Base-by-base conservation (phyloP, 2,797 vertebrate species). In the Sebastiscus albofasciatus region DNA sequence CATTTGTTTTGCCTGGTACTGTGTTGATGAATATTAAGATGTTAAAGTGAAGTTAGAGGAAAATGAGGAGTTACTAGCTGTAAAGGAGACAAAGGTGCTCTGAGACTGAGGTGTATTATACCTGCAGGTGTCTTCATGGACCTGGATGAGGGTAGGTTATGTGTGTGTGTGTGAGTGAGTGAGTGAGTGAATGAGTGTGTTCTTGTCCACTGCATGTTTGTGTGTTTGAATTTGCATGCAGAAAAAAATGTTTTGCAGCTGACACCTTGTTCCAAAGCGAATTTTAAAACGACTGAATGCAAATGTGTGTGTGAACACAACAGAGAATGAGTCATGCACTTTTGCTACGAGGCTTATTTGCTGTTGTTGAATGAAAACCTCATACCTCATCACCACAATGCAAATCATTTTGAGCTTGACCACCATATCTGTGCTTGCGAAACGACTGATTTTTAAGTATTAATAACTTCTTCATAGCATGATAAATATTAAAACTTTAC, bases 61-160 rank as follows among this genome's bases (percentile, higher is more conserved):
- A 61, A 39, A 29, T 72, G 14, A 61, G 77, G 42, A 36, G 18
- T 58, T 14, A 39, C 1, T 66, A 16, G 7, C 8, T 60, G 16
- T 77, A 46, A 60, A 75, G 11, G 5, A 72, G 42, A 72, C 65
- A 2, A 83, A 85, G 67, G 20, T 49, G 60, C 72, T 90, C 90
- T 86, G 89, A 89, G 84, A 94, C 91, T 94, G 90, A 93, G 90
- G 75, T 95, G 68, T 96, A 72, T 90, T 95, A 60, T 95, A 81
- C 91, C 90, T 94, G 88, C 96, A 97, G 96, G 96, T 95, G 85
- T 96, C 90, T 92, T 96, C 90, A 90, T 96, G 93, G 95, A 96
- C 86, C 93, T 94, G 82, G 92, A 95, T 85, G 92, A 93, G 62
- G 96, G 96, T 96, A 96, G 83, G 96, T 83, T 70, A 24, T 68